These are phyloP conservation scores for Rhagium mordax DNA, from an alignment of 2,888 invertebrate species.

Conservation along the genomic window DNA sequence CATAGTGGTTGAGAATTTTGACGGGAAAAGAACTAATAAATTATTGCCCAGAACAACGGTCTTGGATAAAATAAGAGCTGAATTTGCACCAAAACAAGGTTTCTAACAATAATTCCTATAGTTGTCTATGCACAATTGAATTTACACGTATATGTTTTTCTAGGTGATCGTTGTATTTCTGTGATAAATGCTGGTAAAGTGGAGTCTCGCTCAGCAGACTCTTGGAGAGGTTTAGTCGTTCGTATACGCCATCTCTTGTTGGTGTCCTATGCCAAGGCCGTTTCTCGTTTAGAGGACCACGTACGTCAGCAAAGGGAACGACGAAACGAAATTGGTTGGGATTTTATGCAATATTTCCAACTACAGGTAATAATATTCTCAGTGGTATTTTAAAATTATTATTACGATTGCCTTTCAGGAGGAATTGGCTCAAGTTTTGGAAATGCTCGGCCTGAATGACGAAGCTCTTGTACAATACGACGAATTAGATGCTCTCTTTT, in stretches of 20 bases:
- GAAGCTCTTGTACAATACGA: slow-evolving; percentile 98
- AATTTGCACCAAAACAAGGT: slow-evolving; percentile 92
- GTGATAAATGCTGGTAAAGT: slow-evolving; percentile 92
- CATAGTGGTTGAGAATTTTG: slow-evolving; percentile 92
- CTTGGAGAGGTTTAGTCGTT: slow-evolving; percentile 89
- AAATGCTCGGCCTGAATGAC: slow-evolving; percentile 94
- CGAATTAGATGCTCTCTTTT: slow-evolving; percentile 96
- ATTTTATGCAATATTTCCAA: slow-evolving; percentile 94
- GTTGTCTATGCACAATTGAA: not conserved
- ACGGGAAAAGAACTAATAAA: slow-evolving; percentile 92
- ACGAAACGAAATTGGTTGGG: slow-evolving; percentile 93
- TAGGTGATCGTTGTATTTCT: slow-evolving; percentile 85
- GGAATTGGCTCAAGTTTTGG: slow-evolving; percentile 94
- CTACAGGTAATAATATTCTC: slow-evolving; percentile 79
- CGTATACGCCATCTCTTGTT: slow-evolving; percentile 88
- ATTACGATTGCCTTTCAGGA: too few species aligned
- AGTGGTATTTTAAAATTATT: too few species aligned
- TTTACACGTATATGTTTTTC: slow-evolving; percentile 5
- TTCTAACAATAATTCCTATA: not conserved
- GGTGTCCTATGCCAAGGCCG: slow-evolving; percentile 88
- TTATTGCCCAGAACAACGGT: slow-evolving; percentile 93
- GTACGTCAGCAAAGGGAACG: slow-evolving; percentile 92
- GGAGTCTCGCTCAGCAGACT: slow-evolving; percentile 91
- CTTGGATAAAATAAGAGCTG: slow-evolving; percentile 93
- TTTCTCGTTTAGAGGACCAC: slow-evolving; percentile 90